These are phyloP conservation scores for Palloptera scutellata DNA, from an alignment of 2,888 invertebrate species.

Conservation along the genomic window DNA sequence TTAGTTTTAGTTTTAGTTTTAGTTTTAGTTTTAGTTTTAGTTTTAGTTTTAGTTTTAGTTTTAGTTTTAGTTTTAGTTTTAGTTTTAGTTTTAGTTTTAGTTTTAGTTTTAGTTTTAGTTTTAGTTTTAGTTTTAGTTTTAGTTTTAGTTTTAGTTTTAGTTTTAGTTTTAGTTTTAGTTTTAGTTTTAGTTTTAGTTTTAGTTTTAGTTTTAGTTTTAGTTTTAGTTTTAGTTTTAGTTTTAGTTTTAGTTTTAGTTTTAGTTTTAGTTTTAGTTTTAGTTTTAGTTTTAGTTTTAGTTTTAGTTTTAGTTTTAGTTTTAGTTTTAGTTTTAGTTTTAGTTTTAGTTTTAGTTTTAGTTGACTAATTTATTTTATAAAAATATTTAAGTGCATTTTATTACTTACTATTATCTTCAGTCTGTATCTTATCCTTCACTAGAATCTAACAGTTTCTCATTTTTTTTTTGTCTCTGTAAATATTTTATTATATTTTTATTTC, in stretches of 20 bases:
- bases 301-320: neutral
- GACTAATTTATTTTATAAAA: neutral
- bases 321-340: neutral
- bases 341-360: neutral
- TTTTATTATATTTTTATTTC: too few relatives aligned
- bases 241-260: neutral
- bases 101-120: conserved; percentile 8
- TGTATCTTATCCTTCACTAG: too few relatives aligned
- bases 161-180: conserved; percentile 8
- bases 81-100: conserved; percentile 9
- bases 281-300: conserved; percentile 8
- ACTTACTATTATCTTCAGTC: too few relatives aligned
- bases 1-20: conserved; percentile 16
- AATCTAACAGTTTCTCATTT: too few relatives aligned
- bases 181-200: neutral
- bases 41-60: conserved; percentile 18
- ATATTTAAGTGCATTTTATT: neutral
- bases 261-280: conserved; percentile 1
- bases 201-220: conserved; percentile 4
- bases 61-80: conserved; percentile 5
- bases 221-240: neutral
- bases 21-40: conserved; percentile 22
- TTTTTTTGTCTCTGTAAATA: too few relatives aligned
- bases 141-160: neutral
- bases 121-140: neutral